Conservation (phyloP, 2,888 invertebrate genomes). For the Bombylius discolor region DNA sequence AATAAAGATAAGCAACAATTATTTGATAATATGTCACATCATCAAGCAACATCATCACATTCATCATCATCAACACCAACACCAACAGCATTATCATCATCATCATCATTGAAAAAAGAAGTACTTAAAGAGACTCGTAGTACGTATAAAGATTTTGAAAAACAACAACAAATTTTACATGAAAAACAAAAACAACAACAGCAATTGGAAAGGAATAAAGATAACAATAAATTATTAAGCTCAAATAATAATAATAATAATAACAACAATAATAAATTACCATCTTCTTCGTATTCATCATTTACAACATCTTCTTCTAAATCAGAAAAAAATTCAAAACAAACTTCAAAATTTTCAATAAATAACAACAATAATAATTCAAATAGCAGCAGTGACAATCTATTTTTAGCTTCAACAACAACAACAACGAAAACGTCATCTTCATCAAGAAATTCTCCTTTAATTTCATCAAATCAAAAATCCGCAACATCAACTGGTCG, state of each 20-base stretch:
- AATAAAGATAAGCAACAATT: constrained; percentile 11
- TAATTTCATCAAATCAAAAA: background rate
- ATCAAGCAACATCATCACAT: background rate
- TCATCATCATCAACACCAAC: constrained; percentile 8
- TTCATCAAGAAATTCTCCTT: background rate
- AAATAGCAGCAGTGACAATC: background rate
- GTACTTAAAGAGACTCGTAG: constrained; percentile 41
- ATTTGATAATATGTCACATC: constrained; percentile 8
- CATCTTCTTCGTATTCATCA: background rate
- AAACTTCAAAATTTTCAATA: background rate
- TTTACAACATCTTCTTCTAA: background rate
- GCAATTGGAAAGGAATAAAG: background rate
- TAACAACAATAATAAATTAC: background rate
- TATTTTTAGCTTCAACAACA: background rate
- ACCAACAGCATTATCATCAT: background rate
- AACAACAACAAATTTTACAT: constrained; percentile 22
- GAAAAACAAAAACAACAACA: constrained; percentile 5
- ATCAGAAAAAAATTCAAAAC: background rate
- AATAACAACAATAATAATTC: background rate
- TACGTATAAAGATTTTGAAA: constrained; percentile 41
- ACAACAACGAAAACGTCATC: background rate
- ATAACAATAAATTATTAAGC: background rate
- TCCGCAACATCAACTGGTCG: background rate
- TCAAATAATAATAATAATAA: background rate
- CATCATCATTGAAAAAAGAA: constrained; percentile 21